Conservation (phyloP, 2,888 invertebrate species). For the Glaucopsyche alexis region DNA sequence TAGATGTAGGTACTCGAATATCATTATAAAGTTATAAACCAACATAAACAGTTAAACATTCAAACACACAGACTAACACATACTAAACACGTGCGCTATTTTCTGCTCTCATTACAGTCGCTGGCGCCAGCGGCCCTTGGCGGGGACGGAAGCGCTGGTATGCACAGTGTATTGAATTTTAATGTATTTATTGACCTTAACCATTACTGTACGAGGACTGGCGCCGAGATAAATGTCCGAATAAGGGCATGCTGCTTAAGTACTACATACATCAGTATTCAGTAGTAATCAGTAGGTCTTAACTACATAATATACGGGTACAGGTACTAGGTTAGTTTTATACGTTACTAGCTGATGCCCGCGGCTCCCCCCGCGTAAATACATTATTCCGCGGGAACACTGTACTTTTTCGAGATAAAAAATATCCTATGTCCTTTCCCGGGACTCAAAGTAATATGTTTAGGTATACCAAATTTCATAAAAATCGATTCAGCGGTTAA, state of each 20-base stretch:
- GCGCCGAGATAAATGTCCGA: conserved; percentile 4
- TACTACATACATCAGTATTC: not conserved
- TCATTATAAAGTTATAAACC: no score
- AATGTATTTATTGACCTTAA: conserved; percentile 18
- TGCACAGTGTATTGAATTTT: conserved; percentile 2
- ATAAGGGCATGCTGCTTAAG: not conserved
- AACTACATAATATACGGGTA: not conserved
- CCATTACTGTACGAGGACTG: conserved; percentile 4
- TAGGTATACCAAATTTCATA: no score
- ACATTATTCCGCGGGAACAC: no score
- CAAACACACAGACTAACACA: not conserved
- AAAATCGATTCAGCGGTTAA: no score
- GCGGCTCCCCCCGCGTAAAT: no score
- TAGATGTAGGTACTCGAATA: no score
- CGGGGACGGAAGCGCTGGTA: not conserved
- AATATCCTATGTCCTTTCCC: no score
- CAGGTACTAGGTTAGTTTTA: no score
- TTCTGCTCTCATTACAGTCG: not conserved
- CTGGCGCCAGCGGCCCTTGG: conserved; percentile 6
- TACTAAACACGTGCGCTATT: not conserved
- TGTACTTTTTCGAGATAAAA: no score
- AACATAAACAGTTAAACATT: not conserved
- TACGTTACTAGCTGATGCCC: no score
- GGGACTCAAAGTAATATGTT: no score
- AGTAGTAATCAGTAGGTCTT: not conserved